phyloP scores from a whole-genome alignment of 2,113 vertebrate species.

The Cyanistes caeruleus region DNA sequence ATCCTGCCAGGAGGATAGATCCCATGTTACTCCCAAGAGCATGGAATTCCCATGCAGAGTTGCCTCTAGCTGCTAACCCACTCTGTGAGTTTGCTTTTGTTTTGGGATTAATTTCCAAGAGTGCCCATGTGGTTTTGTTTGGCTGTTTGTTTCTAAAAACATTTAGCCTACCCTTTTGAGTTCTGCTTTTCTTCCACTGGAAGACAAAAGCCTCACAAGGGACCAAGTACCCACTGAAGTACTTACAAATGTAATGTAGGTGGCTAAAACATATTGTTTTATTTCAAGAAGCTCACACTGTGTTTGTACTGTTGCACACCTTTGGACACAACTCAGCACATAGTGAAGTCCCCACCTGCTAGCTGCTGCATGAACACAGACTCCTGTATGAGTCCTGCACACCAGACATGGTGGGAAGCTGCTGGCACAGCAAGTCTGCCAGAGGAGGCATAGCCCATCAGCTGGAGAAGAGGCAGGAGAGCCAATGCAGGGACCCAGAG shows the following conservation, averaged over 20 bases:
- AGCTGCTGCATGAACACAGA: not conserved
- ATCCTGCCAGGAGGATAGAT: not conserved
- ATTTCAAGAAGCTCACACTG: not conserved
- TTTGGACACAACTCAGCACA: not conserved
- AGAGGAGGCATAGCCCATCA: not conserved
- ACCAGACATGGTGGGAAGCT: not conserved
- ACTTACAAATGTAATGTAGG: not conserved
- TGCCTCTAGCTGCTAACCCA: not conserved
- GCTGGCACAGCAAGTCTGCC: not conserved
- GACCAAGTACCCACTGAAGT: not conserved
- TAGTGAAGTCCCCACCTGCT: not conserved
- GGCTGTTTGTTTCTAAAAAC: constrained; percentile 8
- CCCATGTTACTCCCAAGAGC: not conserved
- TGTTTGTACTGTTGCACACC: not conserved
- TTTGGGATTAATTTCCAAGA: constrained; percentile 29
- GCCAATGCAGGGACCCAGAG: not conserved
- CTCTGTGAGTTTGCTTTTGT: not conserved
- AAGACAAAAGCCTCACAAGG: not conserved
- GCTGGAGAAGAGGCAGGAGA: not conserved
- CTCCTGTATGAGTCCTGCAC: not conserved
- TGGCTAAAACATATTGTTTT: not conserved
- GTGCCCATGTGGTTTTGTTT: not conserved
- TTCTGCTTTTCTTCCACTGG: not conserved
- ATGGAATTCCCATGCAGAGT: not conserved
- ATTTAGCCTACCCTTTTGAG: not conserved